Percentiles rank a stretch among this genome's conserved stretches.
Evolutionary conservation across 23 tunicate species (phyloP).

Genomic region (Halocynthia aurantium): DNA sequence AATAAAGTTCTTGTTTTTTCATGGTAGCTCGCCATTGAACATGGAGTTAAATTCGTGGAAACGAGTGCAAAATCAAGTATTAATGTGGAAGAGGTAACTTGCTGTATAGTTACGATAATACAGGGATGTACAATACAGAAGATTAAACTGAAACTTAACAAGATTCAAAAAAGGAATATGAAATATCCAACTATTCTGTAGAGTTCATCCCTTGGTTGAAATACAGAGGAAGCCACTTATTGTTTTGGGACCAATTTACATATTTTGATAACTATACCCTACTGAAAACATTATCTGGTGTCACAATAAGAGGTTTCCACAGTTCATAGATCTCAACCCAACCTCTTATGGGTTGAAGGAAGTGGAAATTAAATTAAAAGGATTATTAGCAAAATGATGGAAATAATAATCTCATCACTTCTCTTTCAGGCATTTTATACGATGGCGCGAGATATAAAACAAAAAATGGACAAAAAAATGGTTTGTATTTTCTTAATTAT

Average conservation of each 20-base stretch:
- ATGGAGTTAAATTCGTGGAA: constrained; percentile 93
- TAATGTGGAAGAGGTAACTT: constrained; percentile 69
- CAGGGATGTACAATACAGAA: neutral
- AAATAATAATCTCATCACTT: neutral
- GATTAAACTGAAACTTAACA: neutral
- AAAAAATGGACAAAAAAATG: constrained; percentile 83
- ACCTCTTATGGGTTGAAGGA: neutral
- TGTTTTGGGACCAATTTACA: no score
- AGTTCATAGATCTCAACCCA: neutral
- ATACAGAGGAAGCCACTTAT: no score
- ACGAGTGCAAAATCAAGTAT: constrained; percentile 83
- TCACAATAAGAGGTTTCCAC: neutral
- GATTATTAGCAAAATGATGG: no score
- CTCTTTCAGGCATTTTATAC: constrained; percentile 65
- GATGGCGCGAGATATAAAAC: constrained; percentile 85
- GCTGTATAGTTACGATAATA: neutral
- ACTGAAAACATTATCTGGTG: no score
- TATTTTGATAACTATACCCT: neutral
- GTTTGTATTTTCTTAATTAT: neutral
- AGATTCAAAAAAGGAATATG: no score
- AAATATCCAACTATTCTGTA: no score
- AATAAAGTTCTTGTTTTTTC: neutral
- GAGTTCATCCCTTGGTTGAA: no score
- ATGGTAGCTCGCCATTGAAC: constrained; percentile 72
- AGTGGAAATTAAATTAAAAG: neutral